phyloP scores from a whole-genome alignment of 92 coral and sea anemone genomes.

The Zoanthus sociatus region DNA sequence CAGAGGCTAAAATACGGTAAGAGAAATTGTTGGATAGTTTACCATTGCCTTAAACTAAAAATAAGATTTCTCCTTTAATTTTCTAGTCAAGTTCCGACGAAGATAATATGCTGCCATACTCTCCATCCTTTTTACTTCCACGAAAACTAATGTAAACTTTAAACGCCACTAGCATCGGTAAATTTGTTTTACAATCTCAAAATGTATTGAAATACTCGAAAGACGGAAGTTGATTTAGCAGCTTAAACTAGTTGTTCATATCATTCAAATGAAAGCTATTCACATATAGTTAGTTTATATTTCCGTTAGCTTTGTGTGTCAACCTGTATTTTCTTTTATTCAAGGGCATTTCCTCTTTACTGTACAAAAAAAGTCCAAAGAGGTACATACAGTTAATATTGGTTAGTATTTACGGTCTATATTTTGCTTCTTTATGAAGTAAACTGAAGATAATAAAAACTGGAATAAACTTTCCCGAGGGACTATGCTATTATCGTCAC shows the following conservation, averaged over 20 bases:
- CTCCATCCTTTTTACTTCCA: conserved; percentile 36
- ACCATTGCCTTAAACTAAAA: background rate
- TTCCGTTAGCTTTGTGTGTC: conserved; percentile 44
- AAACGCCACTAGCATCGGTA: conserved; percentile 59
- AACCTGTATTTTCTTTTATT: conserved; percentile 26
- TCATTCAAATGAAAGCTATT: conserved; percentile 75
- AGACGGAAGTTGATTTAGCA: conserved; percentile 96
- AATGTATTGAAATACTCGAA: conserved; percentile 88
- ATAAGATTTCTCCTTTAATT: background rate
- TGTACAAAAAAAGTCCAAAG: background rate
- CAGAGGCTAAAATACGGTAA: conserved; percentile 99
- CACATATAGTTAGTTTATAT: conserved; percentile 55
- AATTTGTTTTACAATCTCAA: conserved; percentile 71
- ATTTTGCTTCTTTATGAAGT: conserved; percentile 51
- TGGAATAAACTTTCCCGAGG: conserved; percentile 57
- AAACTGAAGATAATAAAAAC: conserved; percentile 63
- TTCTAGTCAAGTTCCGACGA: conserved; percentile 13
- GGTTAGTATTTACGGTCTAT: conserved; percentile 11
- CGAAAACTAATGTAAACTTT: conserved; percentile 56
- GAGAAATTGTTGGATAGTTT: conserved; percentile 19
- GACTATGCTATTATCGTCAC: conserved; percentile 35
- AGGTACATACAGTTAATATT: conserved; percentile 17
- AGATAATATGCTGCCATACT: background rate
- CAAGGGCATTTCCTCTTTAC: conserved; percentile 28
- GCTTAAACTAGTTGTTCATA: conserved; percentile 86